Conservation (phyloP, 2,113 vertebrate species). For the Peucedramus taeniatus region DNA sequence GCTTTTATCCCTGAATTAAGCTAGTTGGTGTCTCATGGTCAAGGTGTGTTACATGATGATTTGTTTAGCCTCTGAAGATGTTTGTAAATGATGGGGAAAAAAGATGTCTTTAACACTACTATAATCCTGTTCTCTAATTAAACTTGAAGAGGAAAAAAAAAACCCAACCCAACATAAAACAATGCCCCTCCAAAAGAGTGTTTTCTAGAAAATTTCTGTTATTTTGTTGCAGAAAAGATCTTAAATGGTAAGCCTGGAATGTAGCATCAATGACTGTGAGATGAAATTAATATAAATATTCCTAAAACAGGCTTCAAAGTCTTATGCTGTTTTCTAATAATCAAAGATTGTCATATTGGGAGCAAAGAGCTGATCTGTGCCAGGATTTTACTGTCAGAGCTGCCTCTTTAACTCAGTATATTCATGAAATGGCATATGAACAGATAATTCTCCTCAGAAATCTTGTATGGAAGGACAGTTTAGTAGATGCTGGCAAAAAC, state of each 20-base stretch:
- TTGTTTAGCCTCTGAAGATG: background rate
- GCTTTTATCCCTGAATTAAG: background rate
- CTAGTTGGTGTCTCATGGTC: background rate
- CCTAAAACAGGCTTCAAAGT: background rate
- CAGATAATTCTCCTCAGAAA: background rate
- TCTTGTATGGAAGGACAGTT: background rate
- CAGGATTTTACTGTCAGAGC: background rate
- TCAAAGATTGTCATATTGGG: background rate
- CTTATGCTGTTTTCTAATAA: background rate
- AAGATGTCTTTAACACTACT: background rate
- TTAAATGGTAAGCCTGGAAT: background rate
- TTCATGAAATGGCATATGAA: background rate
- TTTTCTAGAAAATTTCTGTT: background rate
- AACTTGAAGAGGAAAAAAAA: background rate
- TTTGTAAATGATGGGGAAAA: background rate
- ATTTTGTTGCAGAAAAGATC: background rate
- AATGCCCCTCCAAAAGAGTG: background rate
- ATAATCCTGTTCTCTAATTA: background rate
- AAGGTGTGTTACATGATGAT: background rate
- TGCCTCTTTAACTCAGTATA: background rate
- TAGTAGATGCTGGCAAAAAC: background rate
- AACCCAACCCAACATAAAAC: background rate
- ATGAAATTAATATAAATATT: background rate
- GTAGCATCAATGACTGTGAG: background rate
- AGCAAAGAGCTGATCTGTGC: background rate